These are phyloP conservation scores for Hippocampus comes DNA, from an alignment of 2,113 vertebrate genomes.

Conservation along the genomic window DNA sequence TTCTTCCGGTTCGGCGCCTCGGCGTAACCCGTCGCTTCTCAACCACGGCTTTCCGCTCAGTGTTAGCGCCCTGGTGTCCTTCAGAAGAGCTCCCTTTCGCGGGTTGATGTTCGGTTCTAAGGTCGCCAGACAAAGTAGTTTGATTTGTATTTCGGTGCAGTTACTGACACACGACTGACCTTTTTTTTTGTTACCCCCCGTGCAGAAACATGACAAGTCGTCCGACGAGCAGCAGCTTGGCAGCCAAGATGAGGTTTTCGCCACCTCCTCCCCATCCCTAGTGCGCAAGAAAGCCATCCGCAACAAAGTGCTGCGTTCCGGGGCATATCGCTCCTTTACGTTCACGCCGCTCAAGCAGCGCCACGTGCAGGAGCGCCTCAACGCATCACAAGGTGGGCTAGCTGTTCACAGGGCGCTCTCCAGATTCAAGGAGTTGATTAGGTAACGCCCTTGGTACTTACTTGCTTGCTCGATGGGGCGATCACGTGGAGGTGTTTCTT, in stretches of 20 bases:
- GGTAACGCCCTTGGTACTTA: slow-evolving; percentile 57
- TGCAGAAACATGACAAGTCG: slow-evolving; percentile 36
- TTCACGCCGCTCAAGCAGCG: slow-evolving; percentile 79
- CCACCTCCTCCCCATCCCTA: slow-evolving; percentile 81
- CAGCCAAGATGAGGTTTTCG: slow-evolving; percentile 72
- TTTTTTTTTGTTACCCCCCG: neutral
- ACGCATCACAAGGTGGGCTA: slow-evolving; percentile 68
- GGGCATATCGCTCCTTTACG: slow-evolving; percentile 89
- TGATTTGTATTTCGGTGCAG: neutral
- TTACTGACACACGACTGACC: neutral
- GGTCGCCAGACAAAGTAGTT: slow-evolving; percentile 51
- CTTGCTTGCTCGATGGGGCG: slow-evolving; percentile 25
- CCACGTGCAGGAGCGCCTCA: slow-evolving; percentile 72
- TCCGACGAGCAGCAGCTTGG: slow-evolving; percentile 21
- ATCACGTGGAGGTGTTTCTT: slow-evolving; percentile 28
- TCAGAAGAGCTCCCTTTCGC: slow-evolving; percentile 79
- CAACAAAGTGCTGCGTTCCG: slow-evolving; percentile 85
- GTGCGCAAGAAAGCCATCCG: slow-evolving; percentile 91
- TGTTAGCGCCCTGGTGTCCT: slow-evolving; percentile 88
- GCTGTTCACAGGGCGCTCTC: slow-evolving; percentile 66
- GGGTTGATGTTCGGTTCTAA: slow-evolving; percentile 57
- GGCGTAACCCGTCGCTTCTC: slow-evolving; percentile 69
- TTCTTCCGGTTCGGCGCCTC: slow-evolving; percentile 22
- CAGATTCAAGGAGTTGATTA: slow-evolving; percentile 68
- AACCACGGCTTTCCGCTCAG: slow-evolving; percentile 86